Percentiles rank a stretch among this genome's conserved stretches.
Conservation (phyloP, 2,113 vertebrate species). For the Elachura formosa region DNA sequence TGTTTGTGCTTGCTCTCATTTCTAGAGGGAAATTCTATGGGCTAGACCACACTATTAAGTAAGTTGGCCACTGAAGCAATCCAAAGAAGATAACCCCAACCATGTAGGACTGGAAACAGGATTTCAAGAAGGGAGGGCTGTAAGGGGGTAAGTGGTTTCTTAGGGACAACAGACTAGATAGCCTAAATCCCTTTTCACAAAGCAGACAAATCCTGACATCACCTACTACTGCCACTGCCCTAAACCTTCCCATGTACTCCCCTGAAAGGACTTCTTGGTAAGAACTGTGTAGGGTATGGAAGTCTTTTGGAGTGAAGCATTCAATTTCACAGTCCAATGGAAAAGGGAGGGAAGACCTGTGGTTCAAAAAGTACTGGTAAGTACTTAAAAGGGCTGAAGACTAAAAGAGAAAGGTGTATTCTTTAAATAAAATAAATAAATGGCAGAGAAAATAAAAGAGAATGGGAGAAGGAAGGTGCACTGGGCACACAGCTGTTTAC, state of each 20-base stretch:
- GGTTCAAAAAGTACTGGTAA: neutral
- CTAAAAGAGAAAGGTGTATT: neutral
- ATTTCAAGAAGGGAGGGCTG: neutral
- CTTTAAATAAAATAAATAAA: neutral
- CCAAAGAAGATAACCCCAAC: neutral
- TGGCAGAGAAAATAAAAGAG: neutral
- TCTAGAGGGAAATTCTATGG: neutral
- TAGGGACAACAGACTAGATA: neutral
- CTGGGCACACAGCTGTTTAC: neutral
- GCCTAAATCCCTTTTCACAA: neutral
- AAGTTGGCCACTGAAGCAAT: neutral
- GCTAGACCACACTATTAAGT: neutral
- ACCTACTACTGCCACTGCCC: neutral
- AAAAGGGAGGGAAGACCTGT: neutral
- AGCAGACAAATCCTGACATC: neutral
- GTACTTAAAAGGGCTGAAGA: neutral
- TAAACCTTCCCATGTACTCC: neutral
- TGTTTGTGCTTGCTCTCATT: neutral
- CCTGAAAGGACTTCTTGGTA: neutral
- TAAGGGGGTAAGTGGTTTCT: neutral
- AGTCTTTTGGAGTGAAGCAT: neutral
- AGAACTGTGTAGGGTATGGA: neutral
- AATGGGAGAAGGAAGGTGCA: neutral
- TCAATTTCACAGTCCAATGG: neutral
- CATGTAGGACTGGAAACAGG: neutral